Conservation (phyloP, 2,113 vertebrate genomes). For the Calidris pygmaea region DNA sequence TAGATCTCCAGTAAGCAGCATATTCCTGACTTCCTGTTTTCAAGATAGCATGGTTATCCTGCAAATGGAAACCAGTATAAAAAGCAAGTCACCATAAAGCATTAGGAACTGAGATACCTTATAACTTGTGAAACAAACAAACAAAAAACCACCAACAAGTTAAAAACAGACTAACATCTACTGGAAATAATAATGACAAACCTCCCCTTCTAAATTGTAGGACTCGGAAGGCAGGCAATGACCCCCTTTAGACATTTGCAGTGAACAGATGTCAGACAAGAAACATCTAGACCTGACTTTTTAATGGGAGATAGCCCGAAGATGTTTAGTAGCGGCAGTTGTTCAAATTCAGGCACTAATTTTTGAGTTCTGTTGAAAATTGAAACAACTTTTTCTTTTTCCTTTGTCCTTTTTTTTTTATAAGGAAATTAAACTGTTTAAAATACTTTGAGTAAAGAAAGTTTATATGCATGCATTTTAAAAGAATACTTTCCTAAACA, state of each 20-base stretch:
- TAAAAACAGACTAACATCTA: neutral
- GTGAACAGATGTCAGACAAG: neutral
- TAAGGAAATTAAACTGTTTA: neutral
- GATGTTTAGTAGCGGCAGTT: neutral
- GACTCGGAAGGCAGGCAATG: neutral
- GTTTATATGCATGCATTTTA: neutral
- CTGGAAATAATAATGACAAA: neutral
- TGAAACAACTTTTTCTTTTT: neutral
- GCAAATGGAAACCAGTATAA: neutral
- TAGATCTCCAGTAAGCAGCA: neutral
- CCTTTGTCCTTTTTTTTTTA: neutral
- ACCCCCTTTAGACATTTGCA: neutral
- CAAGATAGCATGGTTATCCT: neutral
- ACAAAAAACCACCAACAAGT: rapidly evolving
- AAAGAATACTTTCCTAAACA: neutral
- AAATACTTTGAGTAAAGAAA: neutral
- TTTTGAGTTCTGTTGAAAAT: neutral
- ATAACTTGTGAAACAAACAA: neutral
- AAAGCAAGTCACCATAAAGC: neutral
- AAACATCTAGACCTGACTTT: neutral
- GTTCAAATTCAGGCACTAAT: neutral
- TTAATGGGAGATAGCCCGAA: neutral
- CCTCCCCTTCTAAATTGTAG: neutral
- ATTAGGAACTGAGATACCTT: neutral
- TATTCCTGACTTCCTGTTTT: neutral